A percentile compares a stretch with the other conserved stretches of the same genome.
Conservation (phyloP, 2,888 invertebrate genomes). For the Leptothorax acervorum region DNA sequence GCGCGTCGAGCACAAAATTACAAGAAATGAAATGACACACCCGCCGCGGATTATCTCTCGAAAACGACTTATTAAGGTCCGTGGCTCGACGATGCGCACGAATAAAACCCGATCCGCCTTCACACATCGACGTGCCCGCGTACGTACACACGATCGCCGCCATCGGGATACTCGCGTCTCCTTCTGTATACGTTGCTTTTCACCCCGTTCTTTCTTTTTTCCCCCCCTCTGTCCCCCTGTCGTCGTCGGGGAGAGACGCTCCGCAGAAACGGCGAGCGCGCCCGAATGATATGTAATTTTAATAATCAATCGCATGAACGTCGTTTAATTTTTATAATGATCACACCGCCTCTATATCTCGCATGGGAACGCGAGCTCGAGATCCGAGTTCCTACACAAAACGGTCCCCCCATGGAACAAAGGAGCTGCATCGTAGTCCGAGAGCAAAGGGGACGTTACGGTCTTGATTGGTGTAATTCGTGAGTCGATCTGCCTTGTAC, state of each 20-base stretch:
- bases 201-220: slow-evolving; percentile 15
- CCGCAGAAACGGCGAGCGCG: slow-evolving; percentile 53
- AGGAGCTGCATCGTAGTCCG: slow-evolving; percentile 36
- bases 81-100: slow-evolving; percentile 66
- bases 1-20: slow-evolving; percentile 80
- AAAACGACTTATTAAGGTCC: slow-evolving; percentile 84
- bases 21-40: slow-evolving; percentile 85
- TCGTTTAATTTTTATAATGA: slow-evolving; percentile 86
- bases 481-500: slow-evolving; percentile 31
- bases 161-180: slow-evolving; percentile 47
- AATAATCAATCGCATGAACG: slow-evolving; percentile 85
- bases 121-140: neutral
- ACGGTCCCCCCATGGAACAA: slow-evolving; percentile 37
- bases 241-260: slow-evolving; percentile 42
- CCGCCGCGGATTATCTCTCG: slow-evolving; percentile 82
- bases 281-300: slow-evolving; percentile 82
- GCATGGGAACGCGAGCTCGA: slow-evolving; percentile 73
- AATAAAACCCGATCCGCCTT: slow-evolving; percentile 49
- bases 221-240: neutral
- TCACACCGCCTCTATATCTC: slow-evolving; percentile 72
- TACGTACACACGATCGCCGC: slow-evolving; percentile 54
- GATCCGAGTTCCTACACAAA: slow-evolving; percentile 31
- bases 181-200: slow-evolving; percentile 43
- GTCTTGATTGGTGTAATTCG: slow-evolving; percentile 50
- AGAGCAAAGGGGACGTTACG: slow-evolving; percentile 23